Conservation (phyloP, 2,888 invertebrate genomes). For the Liopterus haemorrhoidalis region DNA sequence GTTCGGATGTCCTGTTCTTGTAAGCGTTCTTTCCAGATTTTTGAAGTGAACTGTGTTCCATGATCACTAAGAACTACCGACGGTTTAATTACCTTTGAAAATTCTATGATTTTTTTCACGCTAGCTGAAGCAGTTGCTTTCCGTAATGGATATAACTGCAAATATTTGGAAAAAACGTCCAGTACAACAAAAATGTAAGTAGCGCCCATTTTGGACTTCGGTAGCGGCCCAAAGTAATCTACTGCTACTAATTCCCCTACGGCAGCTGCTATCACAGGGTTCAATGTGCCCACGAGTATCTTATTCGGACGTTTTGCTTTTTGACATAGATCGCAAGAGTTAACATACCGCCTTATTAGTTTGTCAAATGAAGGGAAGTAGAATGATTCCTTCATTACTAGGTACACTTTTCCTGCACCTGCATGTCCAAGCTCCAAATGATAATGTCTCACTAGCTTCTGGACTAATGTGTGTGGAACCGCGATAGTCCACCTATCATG, state of each 20-base stretch:
- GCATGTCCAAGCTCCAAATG: constrained; percentile 21
- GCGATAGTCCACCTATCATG: not conserved
- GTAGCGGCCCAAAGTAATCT: constrained; percentile 30
- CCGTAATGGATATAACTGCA: constrained; percentile 29
- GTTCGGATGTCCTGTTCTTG: constrained; percentile 13
- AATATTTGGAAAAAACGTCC: constrained; percentile 32
- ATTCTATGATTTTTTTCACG: constrained; percentile 20
- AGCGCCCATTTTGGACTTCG: constrained; percentile 22
- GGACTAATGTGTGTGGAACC: not conserved
- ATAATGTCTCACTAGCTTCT: not conserved
- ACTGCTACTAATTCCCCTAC: constrained; percentile 27
- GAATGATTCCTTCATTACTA: constrained; percentile 8
- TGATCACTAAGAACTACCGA: constrained; percentile 25
- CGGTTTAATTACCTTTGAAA: constrained; percentile 11
- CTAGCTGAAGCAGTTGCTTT: constrained; percentile 26
- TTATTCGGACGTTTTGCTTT: constrained; percentile 15
- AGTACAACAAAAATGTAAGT: constrained; percentile 31
- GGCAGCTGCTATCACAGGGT: constrained; percentile 15
- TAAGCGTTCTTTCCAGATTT: constrained; percentile 22
- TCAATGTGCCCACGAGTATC: not conserved
- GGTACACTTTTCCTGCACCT: constrained; percentile 14
- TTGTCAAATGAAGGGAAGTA: constrained; percentile 10
- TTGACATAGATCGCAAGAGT: constrained; percentile 28
- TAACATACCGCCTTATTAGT: not conserved
- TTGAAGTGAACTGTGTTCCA: constrained; percentile 30